These are phyloP conservation scores for Notothenia rossii DNA, from an alignment of 2,113 vertebrate genomes.

Conservation along the genomic window DNA sequence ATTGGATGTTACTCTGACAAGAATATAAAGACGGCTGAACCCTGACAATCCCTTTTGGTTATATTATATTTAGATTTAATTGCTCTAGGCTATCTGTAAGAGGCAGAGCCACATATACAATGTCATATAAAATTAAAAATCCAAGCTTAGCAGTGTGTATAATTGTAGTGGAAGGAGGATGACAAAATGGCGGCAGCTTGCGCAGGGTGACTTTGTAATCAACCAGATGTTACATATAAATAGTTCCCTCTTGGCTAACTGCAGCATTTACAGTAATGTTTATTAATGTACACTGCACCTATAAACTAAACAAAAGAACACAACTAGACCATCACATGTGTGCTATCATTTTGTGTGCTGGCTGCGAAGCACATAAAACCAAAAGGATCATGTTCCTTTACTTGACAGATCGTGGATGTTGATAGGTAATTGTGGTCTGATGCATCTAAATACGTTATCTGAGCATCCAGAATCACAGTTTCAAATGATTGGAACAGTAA, in stretches of 20 bases:
- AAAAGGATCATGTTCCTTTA: not conserved
- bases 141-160: not conserved
- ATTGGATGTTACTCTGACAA: not conserved
- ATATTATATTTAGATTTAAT: not conserved
- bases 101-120: not conserved
- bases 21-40: no score
- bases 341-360: not conserved
- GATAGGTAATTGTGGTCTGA: not conserved
- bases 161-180: not conserved
- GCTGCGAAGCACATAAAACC: not conserved
- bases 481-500: not conserved
- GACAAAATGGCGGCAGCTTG: not conserved
- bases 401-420: no score
- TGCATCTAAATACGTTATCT: not conserved
- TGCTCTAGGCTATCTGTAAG: not conserved
- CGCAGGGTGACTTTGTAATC: not conserved
- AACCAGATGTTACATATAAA: no score
- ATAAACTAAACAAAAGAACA: not conserved
- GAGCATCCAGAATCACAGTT: not conserved
- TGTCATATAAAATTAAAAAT: not conserved
- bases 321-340: not conserved
- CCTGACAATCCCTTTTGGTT: not conserved
- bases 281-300: not conserved
- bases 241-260: no score
- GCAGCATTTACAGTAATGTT: not conserved